Evolutionary conservation across 1,140 invertebrate species (phyloP), one percentile per base, ranked within the genome.

Genomic region (Schlechtendalia chinensis): DNA sequence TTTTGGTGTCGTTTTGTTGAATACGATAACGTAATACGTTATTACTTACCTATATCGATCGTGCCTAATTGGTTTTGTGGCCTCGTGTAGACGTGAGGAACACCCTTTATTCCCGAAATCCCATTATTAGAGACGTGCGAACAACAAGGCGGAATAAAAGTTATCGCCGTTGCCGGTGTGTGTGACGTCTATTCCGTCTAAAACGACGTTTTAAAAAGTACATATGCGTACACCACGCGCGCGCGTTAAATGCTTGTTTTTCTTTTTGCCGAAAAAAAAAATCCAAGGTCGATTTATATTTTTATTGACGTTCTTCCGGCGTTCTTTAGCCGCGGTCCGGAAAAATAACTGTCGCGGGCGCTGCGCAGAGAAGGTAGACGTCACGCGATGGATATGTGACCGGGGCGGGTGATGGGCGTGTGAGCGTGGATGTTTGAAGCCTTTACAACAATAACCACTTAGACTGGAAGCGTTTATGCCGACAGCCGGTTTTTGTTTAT

Each of bases 401-500:
- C 61, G 61, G 29, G 1, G 16, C 14, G 6, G 14, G 17, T 1
- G 22, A 29, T 45, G 45, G 67, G 45, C 17, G n/a, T 24, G 39
- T 27, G 14, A 22, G 10, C 5, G 8, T 14, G 45, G n/a, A 50
- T n/a, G 39, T 39, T 4, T 17, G 39, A 69, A 69, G 39, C 45
- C 67, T 69, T 50, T 50, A 69, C 67, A 69, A 69, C 67, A 69
- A 69, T 69, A 69, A 69, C 67, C 67, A 69, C 67, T 69, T 69
- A 69, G 19, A 59, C 67, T 11, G 27, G 67, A 47, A 24, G 45
- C 45, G 67, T 69, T 69, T 69, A 69, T 69, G 22, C 67, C 67
- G 24, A 69, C 24, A 69, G 67, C 67, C 22, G 45, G 39, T 50
- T 69, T 69, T 69, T 69, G 67, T 69, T 69, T 69, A 69, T 69